These are phyloP conservation scores for Aphidius ervi DNA, from an alignment of 1,140 invertebrate species.

Conservation along the genomic window DNA sequence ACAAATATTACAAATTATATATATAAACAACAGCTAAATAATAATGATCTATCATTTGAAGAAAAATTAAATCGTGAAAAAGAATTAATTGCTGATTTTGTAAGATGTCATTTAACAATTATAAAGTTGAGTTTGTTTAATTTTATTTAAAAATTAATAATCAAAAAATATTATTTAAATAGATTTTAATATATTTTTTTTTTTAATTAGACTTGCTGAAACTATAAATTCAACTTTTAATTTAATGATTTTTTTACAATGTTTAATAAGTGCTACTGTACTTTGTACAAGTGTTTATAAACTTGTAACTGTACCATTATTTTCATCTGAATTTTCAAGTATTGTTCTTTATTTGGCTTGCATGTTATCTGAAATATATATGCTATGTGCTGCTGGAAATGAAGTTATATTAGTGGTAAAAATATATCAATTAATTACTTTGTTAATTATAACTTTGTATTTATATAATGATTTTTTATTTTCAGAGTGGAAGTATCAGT, in stretches of 20 bases:
- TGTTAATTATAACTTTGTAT: neutral
- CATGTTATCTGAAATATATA: conserved; percentile 20
- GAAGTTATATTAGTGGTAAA: conserved; percentile 18
- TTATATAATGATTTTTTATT: neutral
- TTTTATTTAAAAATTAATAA: neutral
- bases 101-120: conserved; percentile 18
- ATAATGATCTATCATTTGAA: neutral
- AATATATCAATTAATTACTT: neutral
- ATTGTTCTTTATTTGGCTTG: conserved; percentile 19
- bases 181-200: neutral
- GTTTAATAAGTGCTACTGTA: conserved; percentile 11
- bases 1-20: conserved; percentile 3
- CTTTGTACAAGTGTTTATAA: conserved; percentile 20
- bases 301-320: conserved; percentile 6
- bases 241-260: conserved; percentile 19
- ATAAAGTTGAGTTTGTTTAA: conserved; percentile 9
- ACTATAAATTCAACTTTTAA: conserved; percentile 16
- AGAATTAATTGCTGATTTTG: conserved; percentile 19
- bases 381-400: conserved; percentile 19
- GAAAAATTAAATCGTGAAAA: neutral
- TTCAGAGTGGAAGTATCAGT: conserved; percentile 13
- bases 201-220: conserved; percentile 16
- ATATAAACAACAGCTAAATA: neutral
- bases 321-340: conserved; percentile 17
- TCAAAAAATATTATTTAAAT: too few relatives aligned